Evolutionary conservation across 1,140 invertebrate genomes (phyloP).

Genomic region (Platyscapa corneri): DNA sequence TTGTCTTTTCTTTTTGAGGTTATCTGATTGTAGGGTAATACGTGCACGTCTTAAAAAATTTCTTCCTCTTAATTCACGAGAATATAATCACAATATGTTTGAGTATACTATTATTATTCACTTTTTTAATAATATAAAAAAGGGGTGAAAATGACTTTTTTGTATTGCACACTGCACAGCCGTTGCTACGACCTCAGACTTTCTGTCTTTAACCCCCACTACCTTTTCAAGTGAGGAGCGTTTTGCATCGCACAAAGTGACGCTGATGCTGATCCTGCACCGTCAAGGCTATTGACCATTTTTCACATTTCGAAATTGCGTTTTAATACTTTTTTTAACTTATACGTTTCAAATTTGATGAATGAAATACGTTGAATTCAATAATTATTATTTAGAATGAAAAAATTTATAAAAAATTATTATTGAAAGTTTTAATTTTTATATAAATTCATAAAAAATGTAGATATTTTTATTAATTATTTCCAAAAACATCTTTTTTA

Average conservation of each 20-base stretch:
- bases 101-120: background rate
- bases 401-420: too few species aligned
- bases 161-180: conserved; percentile 24
- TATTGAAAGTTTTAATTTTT: too few species aligned
- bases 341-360: background rate
- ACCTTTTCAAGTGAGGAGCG: background rate
- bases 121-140: background rate
- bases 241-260: conserved; percentile 15
- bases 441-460: too few species aligned
- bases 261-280: conserved; percentile 1
- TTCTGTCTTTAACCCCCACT: background rate
- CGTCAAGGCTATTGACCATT: conserved; percentile 12
- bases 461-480: too few species aligned
- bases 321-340: background rate
- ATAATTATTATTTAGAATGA: too few species aligned
- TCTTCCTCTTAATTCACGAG: background rate
- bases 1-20: conserved; percentile 19
- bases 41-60: background rate
- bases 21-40: background rate
- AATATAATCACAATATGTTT: background rate
- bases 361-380: too few species aligned
- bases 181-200: conserved; percentile 17
- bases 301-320: background rate
- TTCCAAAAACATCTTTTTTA: too few species aligned
- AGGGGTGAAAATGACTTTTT: background rate